phyloP scores from a whole-genome alignment of 2,797 vertebrate genomes.

The Stomatorhinus walkeri region DNA sequence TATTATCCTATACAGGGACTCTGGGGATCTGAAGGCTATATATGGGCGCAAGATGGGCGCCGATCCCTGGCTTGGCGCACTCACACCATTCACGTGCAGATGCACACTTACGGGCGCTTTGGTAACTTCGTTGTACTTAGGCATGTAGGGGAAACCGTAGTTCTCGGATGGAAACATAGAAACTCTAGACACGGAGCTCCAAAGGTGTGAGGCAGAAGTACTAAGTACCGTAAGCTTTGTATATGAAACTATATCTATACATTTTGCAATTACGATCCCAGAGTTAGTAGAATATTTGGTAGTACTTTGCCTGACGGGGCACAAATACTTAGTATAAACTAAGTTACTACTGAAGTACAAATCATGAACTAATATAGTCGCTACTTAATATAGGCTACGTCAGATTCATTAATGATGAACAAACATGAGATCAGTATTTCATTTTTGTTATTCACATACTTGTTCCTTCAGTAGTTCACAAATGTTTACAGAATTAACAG shows the following conservation, averaged over 20 bases:
- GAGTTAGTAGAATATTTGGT: background rate
- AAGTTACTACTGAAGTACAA: background rate
- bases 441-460: background rate
- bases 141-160: background rate
- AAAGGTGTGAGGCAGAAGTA: background rate
- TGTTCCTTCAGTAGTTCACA: background rate
- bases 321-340: background rate
- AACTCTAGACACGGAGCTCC: background rate
- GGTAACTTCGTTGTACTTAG: background rate
- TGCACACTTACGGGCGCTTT: background rate
- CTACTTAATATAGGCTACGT: background rate
- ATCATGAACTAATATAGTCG: background rate
- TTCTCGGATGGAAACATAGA: background rate
- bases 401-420: background rate
- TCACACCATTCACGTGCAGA: background rate
- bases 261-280: background rate
- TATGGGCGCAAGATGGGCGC: background rate
- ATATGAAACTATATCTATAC: background rate
- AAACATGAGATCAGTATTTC: background rate
- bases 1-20: background rate
- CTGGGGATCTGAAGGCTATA: background rate
- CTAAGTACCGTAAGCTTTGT: background rate
- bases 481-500: background rate
- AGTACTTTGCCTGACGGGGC: background rate
- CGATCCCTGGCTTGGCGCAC: background rate